Conservation (phyloP, 2,113 vertebrate species). For the Gnathonemus longibarbis region DNA sequence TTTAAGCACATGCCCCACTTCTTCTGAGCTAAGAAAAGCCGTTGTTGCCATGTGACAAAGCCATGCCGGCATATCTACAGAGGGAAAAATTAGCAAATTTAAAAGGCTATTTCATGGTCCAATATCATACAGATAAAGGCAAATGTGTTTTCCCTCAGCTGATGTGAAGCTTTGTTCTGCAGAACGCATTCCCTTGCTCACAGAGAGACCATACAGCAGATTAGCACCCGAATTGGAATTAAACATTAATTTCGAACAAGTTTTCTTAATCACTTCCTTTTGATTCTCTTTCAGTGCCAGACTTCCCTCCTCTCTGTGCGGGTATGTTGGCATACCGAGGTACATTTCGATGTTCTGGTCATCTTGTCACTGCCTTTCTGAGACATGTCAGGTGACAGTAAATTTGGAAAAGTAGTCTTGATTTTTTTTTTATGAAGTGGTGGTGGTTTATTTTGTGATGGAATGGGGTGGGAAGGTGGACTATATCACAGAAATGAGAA, state of each 20-base stretch:
- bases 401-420: not conserved
- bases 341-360: not conserved
- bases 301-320: not conserved
- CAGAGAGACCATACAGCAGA: conserved; percentile 18
- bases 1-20: conserved; percentile 25
- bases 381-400: not conserved
- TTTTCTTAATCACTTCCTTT: conserved; percentile 20
- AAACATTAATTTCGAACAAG: conserved; percentile 27
- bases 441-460: not conserved
- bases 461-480: not conserved
- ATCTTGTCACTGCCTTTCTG: not conserved
- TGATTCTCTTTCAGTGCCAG: conserved; percentile 10
- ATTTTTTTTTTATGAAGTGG: not conserved
- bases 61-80: conserved; percentile 11
- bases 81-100: conserved; percentile 30
- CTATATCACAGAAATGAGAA: not conserved
- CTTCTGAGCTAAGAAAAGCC: conserved; percentile 32
- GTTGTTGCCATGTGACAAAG: conserved; percentile 28
- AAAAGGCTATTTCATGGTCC: conserved; percentile 45
- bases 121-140: conserved; percentile 43
- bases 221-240: conserved; percentile 28
- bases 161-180: conserved; percentile 29
- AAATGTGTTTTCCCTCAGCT: conserved; percentile 31
- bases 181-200: conserved; percentile 6
- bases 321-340: not conserved